Base-by-base conservation (phyloP, 2,797 vertebrate genomes). In the Diceros bicornis region DNA sequence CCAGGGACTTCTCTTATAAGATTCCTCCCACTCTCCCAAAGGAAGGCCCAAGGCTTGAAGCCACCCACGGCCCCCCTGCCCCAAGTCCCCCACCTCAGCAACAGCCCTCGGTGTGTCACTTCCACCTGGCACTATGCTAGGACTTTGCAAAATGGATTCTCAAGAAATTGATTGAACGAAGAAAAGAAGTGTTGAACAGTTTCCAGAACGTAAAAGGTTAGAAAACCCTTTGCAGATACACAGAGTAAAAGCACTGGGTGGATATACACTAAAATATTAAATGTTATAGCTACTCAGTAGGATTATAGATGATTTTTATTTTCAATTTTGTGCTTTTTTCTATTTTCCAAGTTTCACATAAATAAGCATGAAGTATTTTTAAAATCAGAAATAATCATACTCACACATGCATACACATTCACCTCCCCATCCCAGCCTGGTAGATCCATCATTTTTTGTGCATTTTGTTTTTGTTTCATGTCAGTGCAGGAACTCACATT, bases 281-380 rank as follows among this genome's bases (percentile, higher is more conserved):
- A 37, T 29, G n/a, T 59, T 6, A 47, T 2, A 37, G 61, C 72
- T 47, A 47, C 68, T 32, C 32, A 37, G 64, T 21, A 85, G 86
- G 83, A 77, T 61, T 52, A 16, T 4, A 25, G 75, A n/a, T 77
- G 29, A 75, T 29, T 93, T 89, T 61, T 52, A 64, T 64, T 74
- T 78, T 79, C 79, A 13, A 47, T 10, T 44, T 71, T 34, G 69
- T 44, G 55, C 50, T 69, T 69, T 71, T 55, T 79, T 93, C 79
- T 69, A 13, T 57, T 74, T 57, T 83, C 81, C 88, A 83, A 61
- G 62, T 86, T 71, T 74, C 72, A 57, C 78, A 71, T 68, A 69
- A 88, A 93, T 74, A 72, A 62, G 61, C 57, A 86, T 4, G 32
- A 78, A 44, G 78, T 41, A 10, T 32, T 84, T 83, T 78, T 21